These are phyloP conservation scores for Dicycla oo DNA, from an alignment of 2,888 invertebrate species.

Conservation along the genomic window DNA sequence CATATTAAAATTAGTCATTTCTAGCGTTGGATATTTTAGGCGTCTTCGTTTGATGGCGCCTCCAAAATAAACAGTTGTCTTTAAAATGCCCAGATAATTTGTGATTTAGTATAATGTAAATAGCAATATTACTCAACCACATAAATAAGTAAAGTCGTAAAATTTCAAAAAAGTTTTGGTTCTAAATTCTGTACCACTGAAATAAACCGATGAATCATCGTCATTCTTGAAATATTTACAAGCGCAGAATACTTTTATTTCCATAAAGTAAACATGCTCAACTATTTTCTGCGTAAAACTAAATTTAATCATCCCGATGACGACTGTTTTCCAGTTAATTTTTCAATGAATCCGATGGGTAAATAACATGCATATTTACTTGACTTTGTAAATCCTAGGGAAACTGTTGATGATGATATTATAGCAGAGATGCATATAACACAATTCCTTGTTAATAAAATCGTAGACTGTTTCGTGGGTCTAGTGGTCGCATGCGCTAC, in stretches of 20 bases:
- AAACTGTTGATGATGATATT: slow-evolving; percentile 9
- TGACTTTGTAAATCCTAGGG: background rate
- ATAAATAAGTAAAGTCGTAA: slow-evolving; percentile 26
- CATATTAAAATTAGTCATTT: slow-evolving; percentile 21
- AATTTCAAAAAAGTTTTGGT: slow-evolving; percentile 30
- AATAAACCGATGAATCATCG: slow-evolving; percentile 46
- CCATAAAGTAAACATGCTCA: slow-evolving; percentile 40
- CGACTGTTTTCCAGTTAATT: slow-evolving; percentile 29
- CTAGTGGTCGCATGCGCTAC: no score
- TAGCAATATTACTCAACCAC: slow-evolving; percentile 49
- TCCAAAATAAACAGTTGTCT: slow-evolving; percentile 44
- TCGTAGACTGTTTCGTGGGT: background rate
- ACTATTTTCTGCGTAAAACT: slow-evolving; percentile 35
- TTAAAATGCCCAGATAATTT: slow-evolving; percentile 29
- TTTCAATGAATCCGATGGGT: slow-evolving; percentile 16
- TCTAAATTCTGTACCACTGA: slow-evolving; percentile 17
- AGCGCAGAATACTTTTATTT: slow-evolving; percentile 48
- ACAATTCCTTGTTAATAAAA: background rate
- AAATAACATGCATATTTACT: slow-evolving; percentile 35
- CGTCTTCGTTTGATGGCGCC: slow-evolving; percentile 30
- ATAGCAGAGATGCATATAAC: background rate
- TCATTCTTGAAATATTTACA: slow-evolving; percentile 58
- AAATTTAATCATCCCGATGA: slow-evolving; percentile 38
- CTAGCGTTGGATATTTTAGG: slow-evolving; percentile 1
- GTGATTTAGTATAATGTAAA: slow-evolving; percentile 58